Evolutionary conservation across 2,113 vertebrate genomes (phyloP).

Genomic region (Oriolus oriolus): DNA sequence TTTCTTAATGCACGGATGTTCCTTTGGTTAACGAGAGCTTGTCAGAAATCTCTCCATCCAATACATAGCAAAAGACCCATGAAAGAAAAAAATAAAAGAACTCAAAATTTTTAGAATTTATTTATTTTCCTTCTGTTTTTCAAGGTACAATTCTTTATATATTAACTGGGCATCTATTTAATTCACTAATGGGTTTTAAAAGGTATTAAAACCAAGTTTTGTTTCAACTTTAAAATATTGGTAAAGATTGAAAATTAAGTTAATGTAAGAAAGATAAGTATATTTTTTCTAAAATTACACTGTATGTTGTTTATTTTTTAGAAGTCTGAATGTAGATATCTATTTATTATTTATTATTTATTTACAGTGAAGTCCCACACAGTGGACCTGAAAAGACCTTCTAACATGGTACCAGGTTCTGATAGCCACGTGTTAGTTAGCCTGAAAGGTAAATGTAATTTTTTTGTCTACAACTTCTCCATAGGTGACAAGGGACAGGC

Average conservation of each 20-base stretch:
- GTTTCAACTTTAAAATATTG: background rate
- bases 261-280: background rate
- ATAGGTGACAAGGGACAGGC: background rate
- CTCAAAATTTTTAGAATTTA: background rate
- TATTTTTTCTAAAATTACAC: background rate
- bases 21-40: background rate
- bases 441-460: slow-evolving; percentile 29
- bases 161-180: background rate
- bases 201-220: background rate
- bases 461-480: background rate
- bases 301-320: background rate
- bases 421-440: slow-evolving; percentile 20
- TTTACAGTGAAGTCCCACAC: background rate
- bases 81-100: background rate
- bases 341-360: background rate
- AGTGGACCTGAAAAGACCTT: slow-evolving; percentile 22
- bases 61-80: background rate
- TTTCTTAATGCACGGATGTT: rapidly evolving
- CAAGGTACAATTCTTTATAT: background rate
- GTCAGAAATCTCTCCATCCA: background rate
- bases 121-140: background rate
- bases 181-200: background rate
- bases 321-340: background rate
- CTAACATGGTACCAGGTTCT: slow-evolving; percentile 30
- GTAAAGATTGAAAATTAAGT: background rate